Base-by-base conservation (phyloP, 2,888 invertebrate genomes). In the Leptinotarsa rubiginosa region DNA sequence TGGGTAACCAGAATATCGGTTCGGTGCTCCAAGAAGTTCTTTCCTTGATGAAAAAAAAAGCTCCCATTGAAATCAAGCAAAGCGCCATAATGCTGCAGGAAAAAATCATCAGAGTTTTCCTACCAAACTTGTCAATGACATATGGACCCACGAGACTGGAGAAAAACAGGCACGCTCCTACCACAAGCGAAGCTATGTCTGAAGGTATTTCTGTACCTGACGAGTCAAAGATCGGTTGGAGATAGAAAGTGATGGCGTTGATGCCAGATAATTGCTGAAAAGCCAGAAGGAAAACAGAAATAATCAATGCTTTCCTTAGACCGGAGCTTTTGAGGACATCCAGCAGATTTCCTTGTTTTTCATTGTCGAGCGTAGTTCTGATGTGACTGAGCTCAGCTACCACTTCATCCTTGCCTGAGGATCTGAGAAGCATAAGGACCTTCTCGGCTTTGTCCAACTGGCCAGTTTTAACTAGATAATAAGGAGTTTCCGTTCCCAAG, bases 241-340 rank as follows among this genome's bases (percentile, higher is more conserved):
- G 89, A 3, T 82, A 81, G 62, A 77, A 80, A 4, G 67, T 56
- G 13, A 82, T 76, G 0, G 81, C 80, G 47, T 72, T 77, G n/a
- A 78, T 77, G 10, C 95, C 95, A 3, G 92, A 92, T 78, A 95
- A 89, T 87, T 97, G 96, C 84, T 96, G 96, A 88, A 95, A 93
- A 78, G 92, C 88, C 65, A 94, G 92, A 72, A 96, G 89, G 10
- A 92, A 90, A 79, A 92, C 92, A 0, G 93, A 93, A 70, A 93
- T 91, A 79, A 94, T 90, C 83, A 95, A 90, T 0, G 95, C 95
- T 83, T 92, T 93, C 80, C 93, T 91, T 85, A 95, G 93, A 25
- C 92, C 90, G 69, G 91, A 90, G 7, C 92, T 91, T 81, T 88
- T 92, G 84, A 88, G 90, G 0, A 94, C 89, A 82, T 94, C 93